Percentiles rank a stretch among this genome's conserved stretches.
Conservation (phyloP, 2,888 invertebrate species). For the Pammene fasciana region DNA sequence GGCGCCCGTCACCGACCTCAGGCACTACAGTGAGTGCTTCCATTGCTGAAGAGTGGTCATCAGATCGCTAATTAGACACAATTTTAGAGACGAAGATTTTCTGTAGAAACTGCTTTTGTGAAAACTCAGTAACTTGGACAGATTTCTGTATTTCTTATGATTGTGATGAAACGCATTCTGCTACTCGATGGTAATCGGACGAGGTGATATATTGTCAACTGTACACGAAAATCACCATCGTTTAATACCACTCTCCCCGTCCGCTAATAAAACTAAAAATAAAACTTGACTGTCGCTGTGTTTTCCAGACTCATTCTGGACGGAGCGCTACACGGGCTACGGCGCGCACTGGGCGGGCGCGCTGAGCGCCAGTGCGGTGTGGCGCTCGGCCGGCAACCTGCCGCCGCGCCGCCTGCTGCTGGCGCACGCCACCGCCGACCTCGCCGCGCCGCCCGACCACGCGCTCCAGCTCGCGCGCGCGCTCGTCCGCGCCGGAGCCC, state of each 20-base stretch:
- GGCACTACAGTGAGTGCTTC: conserved; percentile 86
- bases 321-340: conserved; percentile 94
- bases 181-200: no score
- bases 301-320: conserved; percentile 87
- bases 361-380: conserved; percentile 90
- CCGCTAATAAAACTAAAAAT: no score
- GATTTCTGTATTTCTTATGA: no score
- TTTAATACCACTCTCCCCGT: no score
- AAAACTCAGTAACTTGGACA: no score
- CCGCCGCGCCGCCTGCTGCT: conserved; percentile 83
- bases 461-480: conserved; percentile 92
- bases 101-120: no score
- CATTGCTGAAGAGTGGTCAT: no score
- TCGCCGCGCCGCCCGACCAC: conserved; percentile 93
- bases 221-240: no score
- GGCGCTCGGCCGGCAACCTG: conserved; percentile 90
- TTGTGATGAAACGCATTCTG: no score
- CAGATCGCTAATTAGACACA: no score
- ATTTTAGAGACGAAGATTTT: no score
- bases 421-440: conserved; percentile 93
- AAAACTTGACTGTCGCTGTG: neutral
- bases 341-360: conserved; percentile 88
- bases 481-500: conserved; percentile 90
- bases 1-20: conserved; percentile 93
- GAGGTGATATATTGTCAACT: no score